These are phyloP conservation scores for Cybosia mesomella DNA, from an alignment of 2,888 invertebrate species.

Conservation along the genomic window DNA sequence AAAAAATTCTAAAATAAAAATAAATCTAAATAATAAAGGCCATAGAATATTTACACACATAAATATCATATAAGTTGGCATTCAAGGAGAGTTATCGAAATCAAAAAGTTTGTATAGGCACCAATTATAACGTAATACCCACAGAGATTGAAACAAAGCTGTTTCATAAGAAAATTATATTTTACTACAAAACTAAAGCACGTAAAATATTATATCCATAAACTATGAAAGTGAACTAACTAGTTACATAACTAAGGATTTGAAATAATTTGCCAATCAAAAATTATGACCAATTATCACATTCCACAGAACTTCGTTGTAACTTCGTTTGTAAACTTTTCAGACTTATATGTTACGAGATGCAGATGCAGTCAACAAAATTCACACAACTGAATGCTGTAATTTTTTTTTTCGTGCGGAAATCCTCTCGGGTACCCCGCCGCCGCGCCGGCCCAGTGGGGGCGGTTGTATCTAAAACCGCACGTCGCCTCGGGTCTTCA, in stretches of 20 bases:
- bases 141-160: neutral
- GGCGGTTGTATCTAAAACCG: too few relatives aligned
- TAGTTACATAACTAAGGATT: neutral
- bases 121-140: neutral
- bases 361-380: neutral
- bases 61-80: neutral
- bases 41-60: neutral
- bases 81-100: neutral
- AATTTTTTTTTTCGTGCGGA: too few relatives aligned
- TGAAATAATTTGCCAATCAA: neutral
- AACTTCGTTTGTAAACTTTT: neutral
- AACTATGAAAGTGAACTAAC: conserved; percentile 1
- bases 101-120: neutral
- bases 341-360: neutral
- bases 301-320: neutral
- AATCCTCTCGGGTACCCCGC: too few relatives aligned
- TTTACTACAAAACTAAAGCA: neutral
- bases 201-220: too few relatives aligned
- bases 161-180: neutral
- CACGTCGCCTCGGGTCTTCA: too few relatives aligned
- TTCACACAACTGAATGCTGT: neutral
- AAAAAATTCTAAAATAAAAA: too few relatives aligned
- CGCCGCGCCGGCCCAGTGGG: too few relatives aligned
- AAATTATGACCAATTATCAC: neutral
- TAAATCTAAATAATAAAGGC: too few relatives aligned